Percentiles rank a stretch among this genome's conserved stretches.
phyloP scores from a whole-genome alignment of 2,888 invertebrate species.

The Helleia helle region DNA sequence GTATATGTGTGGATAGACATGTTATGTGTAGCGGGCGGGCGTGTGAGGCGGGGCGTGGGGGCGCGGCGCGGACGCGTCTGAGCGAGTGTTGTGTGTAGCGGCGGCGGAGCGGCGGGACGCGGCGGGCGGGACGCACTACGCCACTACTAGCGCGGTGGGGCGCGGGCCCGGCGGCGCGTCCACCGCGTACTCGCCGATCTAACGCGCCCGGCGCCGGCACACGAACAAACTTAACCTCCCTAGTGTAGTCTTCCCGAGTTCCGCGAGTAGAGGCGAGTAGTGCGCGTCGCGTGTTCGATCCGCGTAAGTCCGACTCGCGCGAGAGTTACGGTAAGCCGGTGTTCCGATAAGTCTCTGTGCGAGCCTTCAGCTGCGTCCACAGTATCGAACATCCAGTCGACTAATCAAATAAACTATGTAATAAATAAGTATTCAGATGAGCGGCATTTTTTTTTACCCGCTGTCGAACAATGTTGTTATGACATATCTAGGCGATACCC shows the following conservation, averaged over 20 bases:
- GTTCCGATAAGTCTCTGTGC: slow-evolving; percentile 28
- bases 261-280: neutral
- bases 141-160: slow-evolving; percentile 27
- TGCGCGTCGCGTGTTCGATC: slow-evolving; percentile 9
- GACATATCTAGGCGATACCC: slow-evolving; percentile 18
- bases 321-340: slow-evolving; percentile 24
- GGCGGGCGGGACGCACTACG: slow-evolving; percentile 22
- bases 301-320: slow-evolving; percentile 7
- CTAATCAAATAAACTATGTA: slow-evolving; percentile 26
- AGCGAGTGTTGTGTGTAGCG: slow-evolving; percentile 35
- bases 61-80: slow-evolving; percentile 14
- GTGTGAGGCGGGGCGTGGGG: slow-evolving; percentile 11
- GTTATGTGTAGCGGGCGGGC: too few relatives aligned
- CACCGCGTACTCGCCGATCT: slow-evolving; percentile 16
- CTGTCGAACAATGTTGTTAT: slow-evolving; percentile 18
- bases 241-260: slow-evolving; percentile 10
- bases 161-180: slow-evolving; percentile 22
- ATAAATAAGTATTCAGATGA: slow-evolving; percentile 39
- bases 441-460: slow-evolving; percentile 42
- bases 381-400: neutral
- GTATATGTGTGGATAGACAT: too few relatives aligned
- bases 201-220: slow-evolving; percentile 8
- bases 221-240: slow-evolving; percentile 10
- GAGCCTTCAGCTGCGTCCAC: slow-evolving; percentile 22
- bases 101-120: slow-evolving; percentile 35